A percentile compares a stretch with the other conserved stretches of the same genome.
phyloP scores from a whole-genome alignment of 1,140 invertebrate species.

The Drosophila ercepeae region DNA sequence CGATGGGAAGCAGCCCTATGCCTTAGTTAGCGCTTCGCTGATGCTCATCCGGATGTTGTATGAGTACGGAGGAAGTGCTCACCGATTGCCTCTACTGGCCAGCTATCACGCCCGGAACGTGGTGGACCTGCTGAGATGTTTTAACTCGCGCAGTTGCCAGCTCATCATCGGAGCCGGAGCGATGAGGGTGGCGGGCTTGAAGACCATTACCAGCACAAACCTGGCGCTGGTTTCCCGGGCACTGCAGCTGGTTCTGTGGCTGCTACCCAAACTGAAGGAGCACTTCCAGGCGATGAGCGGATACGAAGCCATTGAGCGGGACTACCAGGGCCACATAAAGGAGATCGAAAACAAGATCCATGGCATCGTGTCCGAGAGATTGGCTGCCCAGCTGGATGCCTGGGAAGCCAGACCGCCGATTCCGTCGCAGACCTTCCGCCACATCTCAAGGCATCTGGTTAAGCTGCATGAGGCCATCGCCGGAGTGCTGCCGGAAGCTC shows the following conservation, averaged over 20 bases:
- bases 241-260: conserved; percentile 91
- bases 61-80: conserved; percentile 94
- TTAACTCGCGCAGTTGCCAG: conserved; percentile 97
- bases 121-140: conserved; percentile 93
- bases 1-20: conserved; percentile 92
- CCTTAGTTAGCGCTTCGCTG: conserved; percentile 93
- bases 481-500: conserved; percentile 89
- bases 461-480: conserved; percentile 97
- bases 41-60: conserved; percentile 94
- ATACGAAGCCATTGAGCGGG: conserved; percentile 89
- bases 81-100: conserved; percentile 87
- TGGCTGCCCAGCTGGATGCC: conserved; percentile 89
- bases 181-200: conserved; percentile 95
- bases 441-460: conserved; percentile 95
- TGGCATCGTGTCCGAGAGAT: conserved; percentile 93
- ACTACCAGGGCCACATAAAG: conserved; percentile 94
- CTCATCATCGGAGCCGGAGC: conserved; percentile 98
- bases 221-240: conserved; percentile 95
- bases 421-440: conserved; percentile 95
- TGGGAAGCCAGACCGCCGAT: conserved; percentile 98
- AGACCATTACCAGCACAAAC: conserved; percentile 98
- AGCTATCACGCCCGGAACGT: conserved; percentile 90
- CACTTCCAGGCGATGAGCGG: conserved; percentile 86
- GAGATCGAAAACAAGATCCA: conserved; percentile 97
- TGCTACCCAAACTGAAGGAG: conserved; percentile 88